phyloP scores from a whole-genome alignment of 2,888 invertebrate genomes.

The Ariolimax columbianus region DNA sequence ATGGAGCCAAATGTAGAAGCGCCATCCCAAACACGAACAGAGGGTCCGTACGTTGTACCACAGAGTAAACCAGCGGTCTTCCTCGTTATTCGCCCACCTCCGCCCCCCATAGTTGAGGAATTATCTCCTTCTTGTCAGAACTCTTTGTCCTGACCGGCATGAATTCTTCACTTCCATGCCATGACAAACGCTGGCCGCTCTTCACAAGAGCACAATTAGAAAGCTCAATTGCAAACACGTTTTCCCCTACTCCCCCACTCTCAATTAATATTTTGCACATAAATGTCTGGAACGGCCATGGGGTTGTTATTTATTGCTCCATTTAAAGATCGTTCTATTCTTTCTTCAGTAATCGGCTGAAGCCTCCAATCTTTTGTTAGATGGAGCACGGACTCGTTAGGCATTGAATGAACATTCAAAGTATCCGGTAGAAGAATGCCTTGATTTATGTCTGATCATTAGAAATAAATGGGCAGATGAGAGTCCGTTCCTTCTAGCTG shows the following conservation, averaged over 20 bases:
- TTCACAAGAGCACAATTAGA: background rate
- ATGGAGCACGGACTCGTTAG: slow-evolving; percentile 8
- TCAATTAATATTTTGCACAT: slow-evolving; percentile 41
- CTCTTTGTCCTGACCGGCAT: background rate
- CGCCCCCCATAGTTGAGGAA: background rate
- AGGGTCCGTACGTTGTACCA: background rate
- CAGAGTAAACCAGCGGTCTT: background rate
- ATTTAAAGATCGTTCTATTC: slow-evolving; percentile 24
- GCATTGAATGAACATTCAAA: slow-evolving; percentile 19
- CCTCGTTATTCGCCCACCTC: background rate
- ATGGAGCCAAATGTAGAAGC: too few relatives aligned
- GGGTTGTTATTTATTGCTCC: slow-evolving; percentile 37
- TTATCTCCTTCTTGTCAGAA: slow-evolving; percentile 4
- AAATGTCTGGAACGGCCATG: slow-evolving; percentile 22
- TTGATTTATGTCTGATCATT: slow-evolving; percentile 46
- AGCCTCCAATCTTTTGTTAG: slow-evolving; percentile 31
- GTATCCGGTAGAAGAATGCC: slow-evolving; percentile 11
- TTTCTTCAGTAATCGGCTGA: slow-evolving; percentile 20
- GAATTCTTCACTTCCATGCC: background rate
- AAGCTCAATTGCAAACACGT: background rate
- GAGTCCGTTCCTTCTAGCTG: background rate
- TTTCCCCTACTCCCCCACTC: background rate
- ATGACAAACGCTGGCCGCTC: slow-evolving; percentile 4
- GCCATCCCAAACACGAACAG: too few relatives aligned
- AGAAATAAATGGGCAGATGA: slow-evolving; percentile 33